Percentiles rank a stretch among this genome's conserved stretches.
These are phyloP conservation scores for Micropterix aruncella DNA, from an alignment of 2,888 invertebrate genomes.

Conservation along the genomic window DNA sequence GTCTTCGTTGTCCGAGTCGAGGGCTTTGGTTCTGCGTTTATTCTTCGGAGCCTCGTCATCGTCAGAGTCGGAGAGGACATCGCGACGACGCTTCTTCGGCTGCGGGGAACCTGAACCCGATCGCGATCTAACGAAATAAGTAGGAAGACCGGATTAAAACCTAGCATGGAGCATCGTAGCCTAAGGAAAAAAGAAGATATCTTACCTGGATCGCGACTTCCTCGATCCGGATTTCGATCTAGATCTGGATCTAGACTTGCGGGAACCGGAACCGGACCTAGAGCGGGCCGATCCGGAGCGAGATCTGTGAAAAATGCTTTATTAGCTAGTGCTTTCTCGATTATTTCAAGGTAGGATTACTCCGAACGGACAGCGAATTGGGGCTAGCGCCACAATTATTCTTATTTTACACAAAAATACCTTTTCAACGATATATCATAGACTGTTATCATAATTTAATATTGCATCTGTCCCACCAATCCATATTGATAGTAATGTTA, in stretches of 20 bases:
- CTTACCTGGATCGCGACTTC: constrained; percentile 15
- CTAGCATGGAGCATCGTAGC: no score
- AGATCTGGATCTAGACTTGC: constrained; percentile 18
- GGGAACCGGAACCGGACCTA: constrained; percentile 18
- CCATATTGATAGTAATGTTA: no score
- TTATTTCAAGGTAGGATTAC: no score
- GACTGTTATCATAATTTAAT: no score
- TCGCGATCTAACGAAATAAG: constrained; percentile 12
- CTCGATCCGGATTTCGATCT: constrained; percentile 16
- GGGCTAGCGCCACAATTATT: no score
- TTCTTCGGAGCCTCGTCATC: constrained; percentile 18
- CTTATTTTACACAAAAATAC: no score
- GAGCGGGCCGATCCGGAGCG: constrained; percentile 12
- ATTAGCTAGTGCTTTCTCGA: no score
- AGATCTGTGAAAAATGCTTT: constrained; percentile 10
- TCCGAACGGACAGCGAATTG: no score
- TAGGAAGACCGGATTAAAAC: not conserved
- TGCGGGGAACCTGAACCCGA: constrained; percentile 6
- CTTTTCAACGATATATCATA: no score
- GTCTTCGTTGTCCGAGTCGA: constrained; percentile 43
- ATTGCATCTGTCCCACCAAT: no score
- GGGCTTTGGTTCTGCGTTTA: constrained; percentile 36
- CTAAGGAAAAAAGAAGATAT: constrained; percentile 4
- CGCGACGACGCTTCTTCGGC: constrained; percentile 18
- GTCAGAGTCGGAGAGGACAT: constrained; percentile 44